Conservation (phyloP, 2,797 vertebrate genomes). For the Trematomus bernacchii region DNA sequence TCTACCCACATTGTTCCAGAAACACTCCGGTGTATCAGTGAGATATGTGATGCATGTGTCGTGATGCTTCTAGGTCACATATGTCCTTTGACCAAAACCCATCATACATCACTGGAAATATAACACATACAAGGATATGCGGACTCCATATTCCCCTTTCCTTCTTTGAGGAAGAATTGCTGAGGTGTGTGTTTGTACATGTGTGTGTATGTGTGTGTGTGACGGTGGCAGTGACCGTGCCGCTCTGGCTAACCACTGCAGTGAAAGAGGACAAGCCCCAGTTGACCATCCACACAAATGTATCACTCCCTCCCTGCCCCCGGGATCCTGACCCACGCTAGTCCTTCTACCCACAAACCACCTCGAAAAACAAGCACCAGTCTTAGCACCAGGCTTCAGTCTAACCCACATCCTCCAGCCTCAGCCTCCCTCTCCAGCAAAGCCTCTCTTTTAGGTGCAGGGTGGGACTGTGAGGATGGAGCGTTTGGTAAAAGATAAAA, state of each 20-base stretch:
- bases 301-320: conserved; percentile 12
- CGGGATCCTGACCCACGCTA: conserved; percentile 29
- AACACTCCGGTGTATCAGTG: conserved; percentile 41
- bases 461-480: conserved; percentile 53
- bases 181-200: conserved; percentile 30
- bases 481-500: conserved; percentile 1
- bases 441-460: conserved; percentile 44
- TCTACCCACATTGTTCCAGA: conserved; percentile 47
- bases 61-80: conserved; percentile 62
- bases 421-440: conserved; percentile 43
- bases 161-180: conserved; percentile 11
- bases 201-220: conserved; percentile 29
- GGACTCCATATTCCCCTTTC: conserved; percentile 19
- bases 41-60: conserved; percentile 50
- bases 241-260: conserved; percentile 70
- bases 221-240: conserved; percentile 48
- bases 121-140: conserved; percentile 19
- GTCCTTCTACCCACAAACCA: conserved; percentile 16
- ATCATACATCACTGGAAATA: conserved; percentile 34
- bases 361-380: conserved; percentile 17
- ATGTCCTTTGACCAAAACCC: conserved; percentile 44
- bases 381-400: conserved; percentile 31
- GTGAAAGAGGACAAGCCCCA: conserved; percentile 77
- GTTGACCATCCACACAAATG: conserved; percentile 61
- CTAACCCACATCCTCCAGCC: conserved; percentile 54